Base-by-base conservation (phyloP, 2,113 vertebrate genomes). In the Corythoichthys intestinalis region DNA sequence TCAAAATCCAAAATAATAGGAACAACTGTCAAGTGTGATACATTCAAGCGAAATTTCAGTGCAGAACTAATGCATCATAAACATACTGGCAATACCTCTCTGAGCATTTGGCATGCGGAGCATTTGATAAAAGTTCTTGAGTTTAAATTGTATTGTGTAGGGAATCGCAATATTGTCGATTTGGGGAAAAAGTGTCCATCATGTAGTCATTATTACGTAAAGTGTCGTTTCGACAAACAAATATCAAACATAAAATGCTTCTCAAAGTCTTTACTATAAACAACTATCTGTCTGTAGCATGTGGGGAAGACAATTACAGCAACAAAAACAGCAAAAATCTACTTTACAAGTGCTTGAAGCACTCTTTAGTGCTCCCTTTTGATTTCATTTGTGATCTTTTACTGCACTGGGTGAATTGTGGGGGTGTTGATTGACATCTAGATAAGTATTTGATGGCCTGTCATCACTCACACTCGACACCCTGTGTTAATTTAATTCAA, bases 401-500 rank as follows among this genome's bases (percentile, higher is more conserved):
- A 49, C 28, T 35, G 37, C 12, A 34, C 28, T 6, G 14, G 50
- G 46, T 65, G 48, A 37, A 49, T 65, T 72, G 64, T 12, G 56
- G 54, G 65, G 73, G 77, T 62, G 53, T 34, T 86, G 89, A 91
- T 84, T 90, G 88, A 86, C 90, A 89, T 74, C 78, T 71, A 74
- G 69, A 87, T 83, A 70, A 76, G 70, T 62, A 68, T 85, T 84
- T 89, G 84, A 87, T 77, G 48, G 70, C 54, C 84, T 86, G 82
- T 82, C 87, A 89, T 86, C 81, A 76, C 79, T 80, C 84, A 76
- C 75, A 75, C 79, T 85, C 71, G 76, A 85, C 74, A 58, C 80
- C 78, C 74, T 76, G 85, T 86, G 83, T 88, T 89, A 88, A 88
- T 88, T 85, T 83, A 85, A 85, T 89, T 89, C 78, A 88, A 89